A percentile compares a stretch with the other conserved stretches of the same genome.
Conservation (phyloP, 2,888 invertebrate genomes). For the Metellina segmentata region DNA sequence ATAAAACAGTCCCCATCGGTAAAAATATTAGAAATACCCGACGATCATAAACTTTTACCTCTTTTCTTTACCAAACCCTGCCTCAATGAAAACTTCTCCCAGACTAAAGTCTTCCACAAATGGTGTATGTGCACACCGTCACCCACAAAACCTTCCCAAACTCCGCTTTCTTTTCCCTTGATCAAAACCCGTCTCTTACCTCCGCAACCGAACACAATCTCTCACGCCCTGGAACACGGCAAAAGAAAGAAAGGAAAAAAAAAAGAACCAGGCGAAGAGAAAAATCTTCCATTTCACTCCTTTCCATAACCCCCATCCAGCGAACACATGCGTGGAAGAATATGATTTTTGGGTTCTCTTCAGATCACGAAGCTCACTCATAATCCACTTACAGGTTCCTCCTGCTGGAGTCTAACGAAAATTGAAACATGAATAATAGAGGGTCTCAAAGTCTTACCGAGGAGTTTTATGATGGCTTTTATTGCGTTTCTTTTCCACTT, state of each 20-base stretch:
- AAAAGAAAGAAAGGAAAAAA: not conserved
- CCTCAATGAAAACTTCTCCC: no score
- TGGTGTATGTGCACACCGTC: no score
- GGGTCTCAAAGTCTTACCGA: conserved; percentile 55
- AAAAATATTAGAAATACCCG: no score
- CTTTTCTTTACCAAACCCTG: no score
- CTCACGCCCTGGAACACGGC: not conserved
- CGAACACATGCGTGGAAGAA: conserved; percentile 9
- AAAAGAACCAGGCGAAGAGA: not conserved
- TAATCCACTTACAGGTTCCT: conserved; percentile 51
- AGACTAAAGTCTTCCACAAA: no score
- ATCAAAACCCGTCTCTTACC: not conserved
- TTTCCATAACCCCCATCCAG: not conserved
- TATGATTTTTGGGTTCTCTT: conserved; percentile 46
- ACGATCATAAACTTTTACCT: no score
- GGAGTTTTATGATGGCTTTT: conserved; percentile 67
- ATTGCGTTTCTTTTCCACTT: conserved; percentile 68
- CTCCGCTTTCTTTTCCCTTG: conserved; percentile 14
- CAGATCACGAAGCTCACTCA: conserved; percentile 37
- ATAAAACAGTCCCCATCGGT: no score
- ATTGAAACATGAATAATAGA: conserved; percentile 71
- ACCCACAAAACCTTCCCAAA: not conserved
- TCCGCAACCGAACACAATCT: not conserved
- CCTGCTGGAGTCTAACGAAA: conserved; percentile 54
- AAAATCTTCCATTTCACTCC: not conserved